Evolutionary conservation across 2,113 vertebrate genomes (phyloP).

Genomic region (Chloroceryle aenea): DNA sequence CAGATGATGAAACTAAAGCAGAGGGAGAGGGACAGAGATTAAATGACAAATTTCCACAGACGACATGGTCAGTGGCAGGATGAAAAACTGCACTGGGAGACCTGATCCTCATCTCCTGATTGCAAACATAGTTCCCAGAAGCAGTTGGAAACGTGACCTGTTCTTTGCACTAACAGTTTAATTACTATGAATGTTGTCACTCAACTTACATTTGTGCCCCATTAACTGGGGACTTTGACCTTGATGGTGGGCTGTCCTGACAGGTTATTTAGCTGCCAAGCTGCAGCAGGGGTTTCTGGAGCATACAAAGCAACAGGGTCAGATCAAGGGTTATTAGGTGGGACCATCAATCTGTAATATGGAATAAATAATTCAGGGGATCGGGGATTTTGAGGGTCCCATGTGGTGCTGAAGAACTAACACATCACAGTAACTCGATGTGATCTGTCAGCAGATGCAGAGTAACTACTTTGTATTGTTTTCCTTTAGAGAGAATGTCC

Average conservation of each 20-base stretch:
- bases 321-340: neutral
- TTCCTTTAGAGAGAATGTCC: neutral
- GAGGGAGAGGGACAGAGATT: conserved; percentile 1
- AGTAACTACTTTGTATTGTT: neutral
- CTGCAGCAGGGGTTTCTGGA: neutral
- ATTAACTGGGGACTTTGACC: conserved; percentile 39
- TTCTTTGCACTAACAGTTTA: conserved; percentile 52
- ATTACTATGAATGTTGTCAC: conserved; percentile 62
- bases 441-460: neutral
- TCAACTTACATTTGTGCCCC: conserved; percentile 28
- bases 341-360: neutral
- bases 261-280: neutral
- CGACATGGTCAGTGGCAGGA: conserved; percentile 7
- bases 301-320: neutral
- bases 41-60: conserved; percentile 54
- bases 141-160: conserved; percentile 57
- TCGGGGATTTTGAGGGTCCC: neutral
- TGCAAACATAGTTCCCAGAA: conserved; percentile 52
- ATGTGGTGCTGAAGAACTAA: neutral
- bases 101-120: conserved; percentile 6
- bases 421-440: neutral
- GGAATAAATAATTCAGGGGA: neutral
- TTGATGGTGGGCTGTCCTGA: neutral
- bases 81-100: conserved; percentile 14
- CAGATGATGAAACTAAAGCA: conserved; percentile 11